Base-by-base conservation (phyloP, 2,113 vertebrate genomes). In the Astur gentilis region DNA sequence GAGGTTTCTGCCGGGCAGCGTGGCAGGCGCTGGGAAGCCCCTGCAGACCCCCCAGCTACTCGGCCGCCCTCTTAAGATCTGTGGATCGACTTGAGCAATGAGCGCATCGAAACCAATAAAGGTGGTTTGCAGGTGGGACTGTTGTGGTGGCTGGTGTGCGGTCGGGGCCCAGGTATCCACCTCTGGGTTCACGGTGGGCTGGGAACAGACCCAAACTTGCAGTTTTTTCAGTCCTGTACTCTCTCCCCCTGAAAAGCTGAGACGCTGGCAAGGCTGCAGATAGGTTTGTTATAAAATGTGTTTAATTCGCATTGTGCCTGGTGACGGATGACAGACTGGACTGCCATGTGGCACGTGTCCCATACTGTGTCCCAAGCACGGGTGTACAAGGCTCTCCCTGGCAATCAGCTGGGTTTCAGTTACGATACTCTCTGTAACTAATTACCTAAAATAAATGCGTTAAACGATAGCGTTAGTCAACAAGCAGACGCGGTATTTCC, bases 21-120 rank as follows among this genome's bases (percentile, higher is more conserved):
- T 7, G 20, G 13, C 50, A 11, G 12, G 5, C 14, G 0, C 23
- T 22, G 26, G 6, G 21, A 45, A 82, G 14, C 6, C 42, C 13
- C 15, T 2, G 0, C n/a, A 7, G 14, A 26, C 5, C 27, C 16
- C 20, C 21, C 7, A 32, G 26, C 1, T 0, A 3, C 45, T n/a
- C 6, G 0, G 10, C 18, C 8, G 1, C 13, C 31, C 36, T n/a
- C 27, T 13, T 2, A 34, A 29, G 34, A 60, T 7, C 64, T 40
- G 44, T 2, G 3, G 3, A 38, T 19, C 16, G 0, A 1, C 29
- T 6, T 5, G 49, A 50, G 58, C 31, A 29, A 3, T 0, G 22
- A 26, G 29, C 16, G 9, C 18, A 6, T 6, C 16, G 38, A 38
- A 13, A 11, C 17, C 36, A 95, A 77, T 92, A 94, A 95, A 94